Evolutionary conservation across 1,140 invertebrate species (phyloP).

Genomic region (Pachyrhynchus sulphureomaculatus): DNA sequence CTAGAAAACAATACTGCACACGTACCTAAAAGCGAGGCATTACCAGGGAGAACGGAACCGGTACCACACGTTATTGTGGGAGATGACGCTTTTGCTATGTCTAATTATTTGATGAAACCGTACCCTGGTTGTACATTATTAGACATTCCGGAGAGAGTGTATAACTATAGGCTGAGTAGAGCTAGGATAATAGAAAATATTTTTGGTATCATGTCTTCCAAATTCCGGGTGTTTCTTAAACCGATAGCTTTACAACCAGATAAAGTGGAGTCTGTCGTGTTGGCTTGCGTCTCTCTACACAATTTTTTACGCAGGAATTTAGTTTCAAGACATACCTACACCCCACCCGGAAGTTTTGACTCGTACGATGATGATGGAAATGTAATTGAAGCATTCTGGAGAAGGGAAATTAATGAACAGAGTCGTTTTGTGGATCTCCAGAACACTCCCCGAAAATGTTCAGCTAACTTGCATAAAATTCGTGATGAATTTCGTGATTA

Average conservation of each 20-base stretch:
- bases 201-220: conserved; percentile 50
- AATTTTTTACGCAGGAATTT: conserved; percentile 39
- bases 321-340: neutral
- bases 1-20: conserved; percentile 11
- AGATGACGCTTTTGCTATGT: conserved; percentile 56
- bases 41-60: neutral
- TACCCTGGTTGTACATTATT: conserved; percentile 44
- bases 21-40: neutral
- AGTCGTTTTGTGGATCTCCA: no score
- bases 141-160: conserved; percentile 43
- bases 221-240: conserved; percentile 51
- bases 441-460: no score
- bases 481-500: no score
- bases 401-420: neutral
- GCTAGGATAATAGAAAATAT: conserved; percentile 54
- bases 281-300: conserved; percentile 41
- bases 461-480: no score
- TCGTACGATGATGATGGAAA: neutral
- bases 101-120: conserved; percentile 52
- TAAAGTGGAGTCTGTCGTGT: conserved; percentile 38
- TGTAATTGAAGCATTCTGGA: neutral
- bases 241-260: conserved; percentile 44
- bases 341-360: neutral
- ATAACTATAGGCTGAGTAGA: conserved; percentile 48
- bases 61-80: conserved; percentile 47